phyloP scores from a whole-genome alignment of 2,888 invertebrate genomes.

The Schizotus pectinicornis region DNA sequence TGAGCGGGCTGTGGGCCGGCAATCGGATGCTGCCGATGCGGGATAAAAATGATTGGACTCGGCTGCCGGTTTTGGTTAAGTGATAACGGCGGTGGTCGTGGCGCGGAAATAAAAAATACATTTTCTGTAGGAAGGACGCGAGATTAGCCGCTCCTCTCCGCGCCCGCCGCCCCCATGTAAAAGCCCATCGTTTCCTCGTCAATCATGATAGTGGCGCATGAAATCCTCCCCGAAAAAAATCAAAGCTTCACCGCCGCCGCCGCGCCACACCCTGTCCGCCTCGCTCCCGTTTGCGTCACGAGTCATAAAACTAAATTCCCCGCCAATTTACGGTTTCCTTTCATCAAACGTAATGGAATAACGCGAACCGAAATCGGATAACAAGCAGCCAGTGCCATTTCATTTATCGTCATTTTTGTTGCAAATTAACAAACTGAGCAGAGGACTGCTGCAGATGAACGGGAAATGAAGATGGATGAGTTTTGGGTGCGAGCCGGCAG shows the following conservation, averaged over 20 bases:
- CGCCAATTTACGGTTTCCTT: constrained; percentile 39
- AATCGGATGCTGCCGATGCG: too few relatives aligned
- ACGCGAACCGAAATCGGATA: constrained; percentile 39
- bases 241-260: constrained; percentile 9
- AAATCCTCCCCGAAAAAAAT: constrained; percentile 15
- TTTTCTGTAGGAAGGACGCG: constrained; percentile 18
- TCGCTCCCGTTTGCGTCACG: constrained; percentile 27
- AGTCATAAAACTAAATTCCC: constrained; percentile 38
- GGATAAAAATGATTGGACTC: too few relatives aligned
- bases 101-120: constrained; percentile 40
- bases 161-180: constrained; percentile 20
- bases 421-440: constrained; percentile 43
- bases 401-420: constrained; percentile 48
- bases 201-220: constrained; percentile 35
- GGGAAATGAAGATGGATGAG: constrained; percentile 49
- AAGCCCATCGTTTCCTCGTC: constrained; percentile 42
- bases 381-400: constrained; percentile 40
- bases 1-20: too few relatives aligned
- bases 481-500: constrained; percentile 32
- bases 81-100: constrained; percentile 23
- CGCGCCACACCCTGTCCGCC: constrained; percentile 21
- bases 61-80: not conserved
- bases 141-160: constrained; percentile 16
- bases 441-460: constrained; percentile 44
- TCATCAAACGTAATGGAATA: constrained; percentile 39